Conservation (phyloP, 2,888 invertebrate genomes). For the Epiblema foenella region DNA sequence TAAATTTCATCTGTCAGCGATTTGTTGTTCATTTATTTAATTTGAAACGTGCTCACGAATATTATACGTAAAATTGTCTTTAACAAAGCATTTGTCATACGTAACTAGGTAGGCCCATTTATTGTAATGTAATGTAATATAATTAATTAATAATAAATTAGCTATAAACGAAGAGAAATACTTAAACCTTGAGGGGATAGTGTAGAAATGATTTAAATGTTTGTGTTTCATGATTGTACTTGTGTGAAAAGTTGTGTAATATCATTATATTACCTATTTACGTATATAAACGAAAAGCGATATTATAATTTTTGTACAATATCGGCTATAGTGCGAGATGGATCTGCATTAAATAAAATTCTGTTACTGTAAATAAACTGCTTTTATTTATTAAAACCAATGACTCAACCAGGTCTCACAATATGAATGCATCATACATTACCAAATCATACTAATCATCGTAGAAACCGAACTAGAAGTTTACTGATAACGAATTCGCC, state of each 20-base stretch:
- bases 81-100: slow-evolving; percentile 81
- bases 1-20: slow-evolving; percentile 49
- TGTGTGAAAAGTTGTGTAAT: slow-evolving; percentile 82
- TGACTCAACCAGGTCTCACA: neutral
- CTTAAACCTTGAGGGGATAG: slow-evolving; percentile 78
- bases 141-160: slow-evolving; percentile 73
- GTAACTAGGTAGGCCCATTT: slow-evolving; percentile 84
- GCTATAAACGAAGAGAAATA: slow-evolving; percentile 76
- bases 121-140: slow-evolving; percentile 82
- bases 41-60: slow-evolving; percentile 76
- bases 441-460: neutral
- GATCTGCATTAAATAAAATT: slow-evolving; percentile 84
- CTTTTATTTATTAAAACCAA: slow-evolving; percentile 54
- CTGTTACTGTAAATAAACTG: slow-evolving; percentile 78
- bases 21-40: slow-evolving; percentile 73
- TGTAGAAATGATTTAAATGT: slow-evolving; percentile 78
- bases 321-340: slow-evolving; percentile 82
- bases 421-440: neutral
- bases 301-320: slow-evolving; percentile 84
- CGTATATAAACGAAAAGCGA: slow-evolving; percentile 71
- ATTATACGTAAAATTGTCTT: slow-evolving; percentile 77
- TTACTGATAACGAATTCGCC: neutral
- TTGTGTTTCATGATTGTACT: slow-evolving; percentile 82
- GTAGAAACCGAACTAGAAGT: neutral
- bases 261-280: slow-evolving; percentile 74